Base-by-base conservation (phyloP, 1,140 invertebrate species). In the Pseudomyrmex gracilis region DNA sequence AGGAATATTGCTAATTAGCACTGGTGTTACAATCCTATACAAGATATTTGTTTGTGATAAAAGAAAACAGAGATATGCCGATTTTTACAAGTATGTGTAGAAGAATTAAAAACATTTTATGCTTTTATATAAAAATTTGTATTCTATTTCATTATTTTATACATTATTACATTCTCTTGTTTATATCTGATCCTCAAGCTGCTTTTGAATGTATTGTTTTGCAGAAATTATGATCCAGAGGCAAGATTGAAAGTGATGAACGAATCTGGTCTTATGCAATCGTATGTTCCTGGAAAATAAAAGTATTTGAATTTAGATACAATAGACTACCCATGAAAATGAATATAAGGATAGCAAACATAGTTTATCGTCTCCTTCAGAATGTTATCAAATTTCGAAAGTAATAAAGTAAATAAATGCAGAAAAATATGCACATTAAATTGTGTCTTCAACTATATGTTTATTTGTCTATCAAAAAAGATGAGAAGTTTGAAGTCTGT, bases 201-300 rank as follows among this genome's bases (percentile, higher is more conserved):
- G 1, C 15, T 76, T 58, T 7, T 70, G 58, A 78, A 22, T 12
- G 57, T 70, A 10, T 66, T 43, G 1, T 53, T 47, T 80, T 80
- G 4, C 53, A 80, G 76, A 49, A 80, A 66, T 5, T 80, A 80
- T 1, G 76, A 80, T 2, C 15, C 66, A 1, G 76, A 80, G 22
- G 71, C 70, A 49, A 53, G 71, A 17, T 24, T 80, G 3, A 71
- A 80, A 24, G 49, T 80, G 58, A 95, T 95, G 95, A 92, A 89
- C 43, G 91, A 93, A 51, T 86, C 92, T 82, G 95, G 95, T 71
- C 86, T 95, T 55, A 93, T 95, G 87, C 91, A 94, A 45, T 93
- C 94, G 20, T 87, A 73, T 17, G 1, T 15, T 0, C 17, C 68
- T 68, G 12, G 60, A 73, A 8, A 80, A 85, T 55, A 80, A 8